Conservation (phyloP, 2,113 vertebrate species). For the Myiozetetes cayanensis region DNA sequence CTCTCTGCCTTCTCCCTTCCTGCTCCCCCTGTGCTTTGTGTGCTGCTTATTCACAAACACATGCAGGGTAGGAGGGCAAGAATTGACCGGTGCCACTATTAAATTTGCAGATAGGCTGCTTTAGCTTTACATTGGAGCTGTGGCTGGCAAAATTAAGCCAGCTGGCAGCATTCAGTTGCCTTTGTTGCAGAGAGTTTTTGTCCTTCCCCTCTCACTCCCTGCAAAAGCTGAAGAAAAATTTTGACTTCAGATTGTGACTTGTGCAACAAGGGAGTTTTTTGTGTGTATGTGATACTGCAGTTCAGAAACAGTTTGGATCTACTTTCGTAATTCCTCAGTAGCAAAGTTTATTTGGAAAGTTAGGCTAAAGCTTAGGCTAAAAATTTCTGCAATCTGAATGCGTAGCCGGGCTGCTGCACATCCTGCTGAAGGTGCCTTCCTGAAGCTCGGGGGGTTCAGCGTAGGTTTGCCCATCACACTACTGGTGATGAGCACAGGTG, state of each 20-base stretch:
- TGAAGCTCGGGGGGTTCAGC: not conserved
- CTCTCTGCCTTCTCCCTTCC: slow-evolving; percentile 57
- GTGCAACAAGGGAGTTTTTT: not conserved
- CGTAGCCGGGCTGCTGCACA: not conserved
- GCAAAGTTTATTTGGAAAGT: not conserved
- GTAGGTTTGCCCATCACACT: not conserved
- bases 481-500: not conserved
- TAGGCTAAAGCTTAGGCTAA: not conserved
- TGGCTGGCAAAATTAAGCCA: not conserved
- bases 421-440: not conserved
- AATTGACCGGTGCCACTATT: fast-evolving
- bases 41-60: not conserved
- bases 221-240: not conserved
- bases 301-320: not conserved
- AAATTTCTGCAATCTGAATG: not conserved
- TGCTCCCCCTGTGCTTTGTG: slow-evolving; percentile 9
- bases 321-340: not conserved
- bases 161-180: not conserved
- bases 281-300: not conserved
- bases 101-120: not conserved
- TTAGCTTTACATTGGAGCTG: not conserved
- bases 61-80: not conserved
- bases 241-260: not conserved
- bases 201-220: not conserved
- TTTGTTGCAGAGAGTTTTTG: not conserved